These are phyloP conservation scores for Pterobdella sp. DNA, from an alignment of 2,888 invertebrate genomes.

Conservation along the genomic window DNA sequence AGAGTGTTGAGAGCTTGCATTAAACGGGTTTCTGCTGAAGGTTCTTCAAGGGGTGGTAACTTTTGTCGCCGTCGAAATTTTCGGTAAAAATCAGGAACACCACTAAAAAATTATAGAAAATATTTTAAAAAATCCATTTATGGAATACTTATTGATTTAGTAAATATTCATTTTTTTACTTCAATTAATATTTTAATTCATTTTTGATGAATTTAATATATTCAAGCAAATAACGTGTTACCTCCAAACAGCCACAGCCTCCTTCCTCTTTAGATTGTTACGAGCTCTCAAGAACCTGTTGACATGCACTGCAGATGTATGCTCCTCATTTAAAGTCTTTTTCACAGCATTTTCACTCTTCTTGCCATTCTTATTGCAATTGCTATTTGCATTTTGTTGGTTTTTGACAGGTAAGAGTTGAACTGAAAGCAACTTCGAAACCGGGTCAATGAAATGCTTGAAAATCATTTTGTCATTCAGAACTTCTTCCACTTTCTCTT, in stretches of 20 bases:
- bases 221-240: background rate
- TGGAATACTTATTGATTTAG: no score
- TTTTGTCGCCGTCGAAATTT: constrained; percentile 21
- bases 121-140: no score
- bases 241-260: constrained; percentile 17
- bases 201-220: background rate
- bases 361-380: background rate
- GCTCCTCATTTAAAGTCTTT: no score
- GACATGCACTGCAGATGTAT: no score
- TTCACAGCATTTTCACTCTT: background rate
- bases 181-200: background rate
- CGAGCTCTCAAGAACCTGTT: constrained; percentile 3
- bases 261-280: background rate
- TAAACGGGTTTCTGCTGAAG: constrained; percentile 6
- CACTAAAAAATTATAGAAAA: constrained; percentile 4
- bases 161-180: background rate
- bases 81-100: constrained; percentile 20
- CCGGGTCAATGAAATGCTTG: background rate
- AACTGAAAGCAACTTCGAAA: background rate
- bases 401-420: background rate
- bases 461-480: constrained; percentile 17
- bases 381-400: background rate
- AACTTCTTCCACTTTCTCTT: background rate
- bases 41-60: background rate
- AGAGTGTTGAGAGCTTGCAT: constrained; percentile 19